Conservation (phyloP, 2,888 invertebrate species). For the Pilophorus perplexus region DNA sequence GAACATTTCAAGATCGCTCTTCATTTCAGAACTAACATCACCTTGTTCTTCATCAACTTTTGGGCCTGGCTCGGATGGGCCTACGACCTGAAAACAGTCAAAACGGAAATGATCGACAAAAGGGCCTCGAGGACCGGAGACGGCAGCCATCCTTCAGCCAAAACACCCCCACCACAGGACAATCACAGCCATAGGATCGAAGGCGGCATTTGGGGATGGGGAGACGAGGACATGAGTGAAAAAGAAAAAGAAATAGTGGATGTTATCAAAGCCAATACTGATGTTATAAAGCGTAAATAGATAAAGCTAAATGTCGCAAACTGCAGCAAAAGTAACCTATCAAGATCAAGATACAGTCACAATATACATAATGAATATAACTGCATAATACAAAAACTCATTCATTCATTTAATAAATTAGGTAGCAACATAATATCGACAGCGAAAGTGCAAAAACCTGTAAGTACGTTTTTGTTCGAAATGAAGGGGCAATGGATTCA, state of each 20-base stretch:
- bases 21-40: slow-evolving; percentile 53
- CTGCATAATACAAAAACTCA: no score
- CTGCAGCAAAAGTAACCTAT: no score
- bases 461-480: no score
- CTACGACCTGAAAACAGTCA: slow-evolving; percentile 73
- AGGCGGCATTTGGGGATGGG: slow-evolving; percentile 73
- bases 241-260: slow-evolving; percentile 57
- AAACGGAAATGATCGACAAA: slow-evolving; percentile 66
- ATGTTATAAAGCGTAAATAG: no score
- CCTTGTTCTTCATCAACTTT: slow-evolving; percentile 54
- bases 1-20: no score
- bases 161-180: neutral
- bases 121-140: slow-evolving; percentile 73
- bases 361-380: no score
- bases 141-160: slow-evolving; percentile 54
- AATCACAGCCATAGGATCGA: neutral
- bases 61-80: slow-evolving; percentile 74
- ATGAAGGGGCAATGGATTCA: no score
- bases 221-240: slow-evolving; percentile 69
- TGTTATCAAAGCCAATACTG: slow-evolving; percentile 4
- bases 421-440: no score
- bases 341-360: no score
- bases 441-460: no score
- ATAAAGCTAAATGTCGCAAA: no score
- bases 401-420: no score